These are phyloP conservation scores for Synergus gifuensis DNA, from an alignment of 2,888 invertebrate species.

Conservation along the genomic window DNA sequence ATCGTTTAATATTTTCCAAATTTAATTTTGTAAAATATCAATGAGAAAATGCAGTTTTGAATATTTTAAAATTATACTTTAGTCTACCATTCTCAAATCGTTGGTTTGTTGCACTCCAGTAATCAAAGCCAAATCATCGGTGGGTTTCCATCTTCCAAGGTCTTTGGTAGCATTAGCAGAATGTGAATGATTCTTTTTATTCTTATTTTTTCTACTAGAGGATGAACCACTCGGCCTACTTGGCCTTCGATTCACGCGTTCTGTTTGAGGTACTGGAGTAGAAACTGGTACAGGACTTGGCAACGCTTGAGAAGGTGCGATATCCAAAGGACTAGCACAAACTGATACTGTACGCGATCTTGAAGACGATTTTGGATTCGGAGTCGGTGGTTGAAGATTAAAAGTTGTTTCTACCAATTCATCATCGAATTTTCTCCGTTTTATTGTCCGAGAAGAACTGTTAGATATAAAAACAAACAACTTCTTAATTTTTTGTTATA, in stretches of 20 bases:
- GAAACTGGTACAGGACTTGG: constrained; percentile 67
- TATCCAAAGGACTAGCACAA: constrained; percentile 68
- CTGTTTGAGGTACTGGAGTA: constrained; percentile 66
- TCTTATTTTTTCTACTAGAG: constrained; percentile 74
- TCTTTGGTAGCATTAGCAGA: constrained; percentile 87
- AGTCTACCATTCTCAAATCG: constrained; percentile 83
- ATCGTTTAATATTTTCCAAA: neutral
- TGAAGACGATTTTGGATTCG: constrained; percentile 71
- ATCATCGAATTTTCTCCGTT: constrained; percentile 97
- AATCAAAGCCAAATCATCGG: constrained; percentile 96
- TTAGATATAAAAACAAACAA: neutral
- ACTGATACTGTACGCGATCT: constrained; percentile 70
- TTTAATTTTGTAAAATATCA: neutral
- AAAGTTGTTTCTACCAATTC: constrained; percentile 90
- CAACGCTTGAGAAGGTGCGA: constrained; percentile 65
- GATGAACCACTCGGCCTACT: constrained; percentile 70
- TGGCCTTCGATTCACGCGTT: constrained; percentile 70
- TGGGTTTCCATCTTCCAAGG: constrained; percentile 97
- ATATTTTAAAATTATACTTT: neutral
- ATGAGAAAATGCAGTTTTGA: neutral
- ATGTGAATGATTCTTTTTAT: constrained; percentile 83
- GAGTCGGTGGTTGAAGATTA: constrained; percentile 73
- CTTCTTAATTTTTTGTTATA: neutral
- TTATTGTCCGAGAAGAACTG: constrained; percentile 96
- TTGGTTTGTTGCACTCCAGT: constrained; percentile 95